A percentile compares a stretch with the other conserved stretches of the same genome.
These are phyloP conservation scores for Bubalus kerabau DNA, from an alignment of 2,113 vertebrate species.

Conservation along the genomic window DNA sequence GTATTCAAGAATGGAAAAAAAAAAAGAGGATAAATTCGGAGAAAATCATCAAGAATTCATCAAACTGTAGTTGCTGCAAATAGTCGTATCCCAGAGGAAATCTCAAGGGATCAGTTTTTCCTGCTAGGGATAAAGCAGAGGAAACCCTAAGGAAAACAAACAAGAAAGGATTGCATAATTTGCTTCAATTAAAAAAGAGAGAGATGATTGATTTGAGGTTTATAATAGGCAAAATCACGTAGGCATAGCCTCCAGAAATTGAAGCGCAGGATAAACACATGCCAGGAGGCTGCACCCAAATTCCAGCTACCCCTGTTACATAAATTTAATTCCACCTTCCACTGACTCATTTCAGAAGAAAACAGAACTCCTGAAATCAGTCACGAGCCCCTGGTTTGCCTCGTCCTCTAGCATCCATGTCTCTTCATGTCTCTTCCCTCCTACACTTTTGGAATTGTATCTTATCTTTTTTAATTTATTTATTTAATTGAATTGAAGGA, in stretches of 20 bases:
- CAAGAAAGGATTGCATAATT: background rate
- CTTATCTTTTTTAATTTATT: background rate
- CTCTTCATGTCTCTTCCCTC: background rate
- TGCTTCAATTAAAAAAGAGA: background rate
- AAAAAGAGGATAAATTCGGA: background rate
- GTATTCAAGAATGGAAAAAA: background rate
- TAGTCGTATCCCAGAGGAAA: constrained; percentile 20
- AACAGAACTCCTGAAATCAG: background rate
- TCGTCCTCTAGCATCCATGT: background rate
- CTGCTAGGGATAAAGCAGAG: constrained; percentile 19
- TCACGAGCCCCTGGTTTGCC: fast-evolving
- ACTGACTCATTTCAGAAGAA: background rate
- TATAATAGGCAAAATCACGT: background rate
- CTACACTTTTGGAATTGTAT: background rate
- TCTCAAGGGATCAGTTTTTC: constrained; percentile 42
- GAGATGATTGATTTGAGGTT: background rate
- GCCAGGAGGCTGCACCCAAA: constrained; percentile 29
- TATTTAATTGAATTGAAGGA: background rate
- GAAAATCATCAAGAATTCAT: background rate
- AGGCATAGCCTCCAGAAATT: background rate
- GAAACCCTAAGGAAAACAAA: constrained; percentile 35
- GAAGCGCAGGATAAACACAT: background rate
- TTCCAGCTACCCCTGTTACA: background rate
- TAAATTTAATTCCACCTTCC: background rate
- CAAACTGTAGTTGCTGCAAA: constrained; percentile 6